Evolutionary conservation across 1,140 invertebrate species (phyloP), one percentile per base, ranked within the genome.

Genomic region (Aphelinus certus): DNA sequence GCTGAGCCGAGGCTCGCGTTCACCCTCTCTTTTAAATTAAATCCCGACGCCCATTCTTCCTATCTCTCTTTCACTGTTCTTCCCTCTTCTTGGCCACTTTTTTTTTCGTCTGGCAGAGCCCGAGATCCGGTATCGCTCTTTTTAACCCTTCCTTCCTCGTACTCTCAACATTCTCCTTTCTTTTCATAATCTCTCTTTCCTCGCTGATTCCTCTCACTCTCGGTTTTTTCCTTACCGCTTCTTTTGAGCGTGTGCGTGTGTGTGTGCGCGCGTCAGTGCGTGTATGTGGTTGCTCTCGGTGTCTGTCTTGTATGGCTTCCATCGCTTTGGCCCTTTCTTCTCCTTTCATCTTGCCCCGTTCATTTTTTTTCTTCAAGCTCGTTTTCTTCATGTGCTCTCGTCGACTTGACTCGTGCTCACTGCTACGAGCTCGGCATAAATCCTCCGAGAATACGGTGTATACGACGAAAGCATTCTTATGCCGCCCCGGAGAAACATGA

Each of bases 21-120:
- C 60, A 68, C 73, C 73, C 73, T 68, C 78, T 77, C 76, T 76
- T 73, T 77, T 74, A 79, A 79, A 79, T 79, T 79, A 79, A 79
- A 79, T 79, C 73, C 78, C 61, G 45, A 58, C 49, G 67, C 43
- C 61, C 60, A 7, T 62, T 45, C 47, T 46, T 63, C 9, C 46
- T 46, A 10, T 9, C n/a, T 10, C 45, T 63, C 60, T 63, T 47
- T 26, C 26, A 26, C 26, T 26, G 26, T 26, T 26, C 26, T 26
- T 0, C 26, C 26, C 46, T 45, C 46, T 26, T 26, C 26, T 26
- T 26, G 26, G 26, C 26, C 26, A 26, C 26, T 26, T 26, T 26
- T 26, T 26, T 26, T 26, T 26, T 26, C 26, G 26, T 26, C 26
- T 26, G 26, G 26, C 26, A 26, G 26, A 26, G 26, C 26, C 26